Evolutionary conservation across 2,888 invertebrate genomes (phyloP).

Genomic region (Molanna angustata): DNA sequence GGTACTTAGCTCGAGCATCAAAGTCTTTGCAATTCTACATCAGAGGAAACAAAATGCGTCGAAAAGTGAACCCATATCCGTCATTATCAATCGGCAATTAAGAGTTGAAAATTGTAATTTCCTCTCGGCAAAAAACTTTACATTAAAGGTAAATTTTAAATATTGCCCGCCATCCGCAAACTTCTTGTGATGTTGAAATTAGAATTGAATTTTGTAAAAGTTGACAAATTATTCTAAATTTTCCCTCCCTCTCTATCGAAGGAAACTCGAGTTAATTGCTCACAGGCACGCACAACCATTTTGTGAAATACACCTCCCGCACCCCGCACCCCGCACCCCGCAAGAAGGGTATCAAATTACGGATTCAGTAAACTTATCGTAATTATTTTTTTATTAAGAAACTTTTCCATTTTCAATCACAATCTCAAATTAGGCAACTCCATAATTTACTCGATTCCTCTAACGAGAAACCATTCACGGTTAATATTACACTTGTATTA

Average conservation of each 20-base stretch:
- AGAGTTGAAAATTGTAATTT: no score
- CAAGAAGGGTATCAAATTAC: constrained; percentile 11
- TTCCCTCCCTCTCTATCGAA: constrained; percentile 9
- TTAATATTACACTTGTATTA: no score
- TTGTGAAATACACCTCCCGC: neutral
- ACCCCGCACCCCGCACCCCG: neutral
- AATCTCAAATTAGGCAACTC: neutral
- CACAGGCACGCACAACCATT: constrained; percentile 18
- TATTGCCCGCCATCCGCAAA: neutral
- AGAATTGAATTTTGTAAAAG: constrained; percentile 17
- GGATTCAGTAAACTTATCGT: constrained; percentile 14
- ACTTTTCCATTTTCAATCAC: constrained; percentile 9
- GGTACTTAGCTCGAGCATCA: no score
- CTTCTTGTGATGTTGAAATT: constrained; percentile 15
- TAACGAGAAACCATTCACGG: no score
- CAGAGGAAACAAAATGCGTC: no score
- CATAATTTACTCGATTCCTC: neutral
- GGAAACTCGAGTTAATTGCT: constrained; percentile 19
- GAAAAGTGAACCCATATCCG: no score
- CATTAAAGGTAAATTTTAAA: neutral
- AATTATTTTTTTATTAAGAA: constrained; percentile 12
- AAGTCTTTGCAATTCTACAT: no score
- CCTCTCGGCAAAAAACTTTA: no score
- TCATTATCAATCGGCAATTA: no score
- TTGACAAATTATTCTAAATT: constrained; percentile 25